Conservation (phyloP, 2,797 vertebrate genomes). For the Sebastes miniatus region DNA sequence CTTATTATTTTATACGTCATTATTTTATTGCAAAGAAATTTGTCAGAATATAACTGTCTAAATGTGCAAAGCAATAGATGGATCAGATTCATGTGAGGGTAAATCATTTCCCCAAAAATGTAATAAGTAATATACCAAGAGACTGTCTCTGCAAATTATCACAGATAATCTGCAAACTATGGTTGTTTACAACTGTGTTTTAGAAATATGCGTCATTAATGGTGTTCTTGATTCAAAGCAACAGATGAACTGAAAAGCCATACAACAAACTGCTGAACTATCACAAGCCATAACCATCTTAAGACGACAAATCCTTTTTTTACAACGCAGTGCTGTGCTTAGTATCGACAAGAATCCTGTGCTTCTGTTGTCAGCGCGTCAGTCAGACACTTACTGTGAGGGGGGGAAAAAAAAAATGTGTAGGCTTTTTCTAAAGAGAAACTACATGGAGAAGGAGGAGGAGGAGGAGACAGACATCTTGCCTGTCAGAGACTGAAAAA, state of each 20-base stretch:
- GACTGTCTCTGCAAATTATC: constrained; percentile 24
- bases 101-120: not conserved
- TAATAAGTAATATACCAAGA: constrained; percentile 1
- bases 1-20: not conserved
- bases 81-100: not conserved
- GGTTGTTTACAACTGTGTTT: constrained; percentile 34
- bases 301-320: constrained; percentile 33
- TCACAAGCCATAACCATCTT: constrained; percentile 65
- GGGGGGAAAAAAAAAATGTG: not conserved
- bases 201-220: constrained; percentile 33
- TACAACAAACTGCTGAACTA: constrained; percentile 47
- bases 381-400: constrained; percentile 45
- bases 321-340: constrained; percentile 28
- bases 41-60: constrained; percentile 16
- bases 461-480: constrained; percentile 64
- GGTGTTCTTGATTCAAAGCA: constrained; percentile 41
- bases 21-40: constrained; percentile 18
- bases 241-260: constrained; percentile 71
- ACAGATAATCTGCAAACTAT: not conserved
- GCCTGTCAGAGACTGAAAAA: constrained; percentile 63
- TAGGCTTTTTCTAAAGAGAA: constrained; percentile 56
- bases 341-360: constrained; percentile 56
- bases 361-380: constrained; percentile 49
- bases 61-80: constrained; percentile 53
- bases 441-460: constrained; percentile 49